Conservation (phyloP, 2,113 vertebrate genomes). For the Sphaerodactylus townsendi region DNA sequence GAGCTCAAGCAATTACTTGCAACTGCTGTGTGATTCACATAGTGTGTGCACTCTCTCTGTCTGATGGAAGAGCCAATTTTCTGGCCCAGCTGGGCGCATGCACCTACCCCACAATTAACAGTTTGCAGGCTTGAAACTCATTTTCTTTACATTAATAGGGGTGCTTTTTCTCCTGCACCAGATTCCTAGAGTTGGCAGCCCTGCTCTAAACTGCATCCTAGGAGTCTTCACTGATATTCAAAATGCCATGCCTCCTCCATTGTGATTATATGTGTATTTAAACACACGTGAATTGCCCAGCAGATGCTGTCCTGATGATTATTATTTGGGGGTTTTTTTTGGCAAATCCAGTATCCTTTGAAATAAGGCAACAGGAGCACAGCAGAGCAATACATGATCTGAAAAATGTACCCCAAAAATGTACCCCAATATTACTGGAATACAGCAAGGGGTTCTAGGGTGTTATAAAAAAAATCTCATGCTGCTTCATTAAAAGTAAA, state of each 20-base stretch:
- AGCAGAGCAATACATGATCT: background rate
- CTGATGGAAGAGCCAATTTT: slow-evolving; percentile 12
- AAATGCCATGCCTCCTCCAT: background rate
- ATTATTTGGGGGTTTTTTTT: background rate
- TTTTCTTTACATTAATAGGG: slow-evolving; percentile 6
- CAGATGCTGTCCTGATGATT: background rate
- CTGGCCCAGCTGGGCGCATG: slow-evolving; percentile 12
- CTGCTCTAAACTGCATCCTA: background rate
- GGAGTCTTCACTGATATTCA: background rate
- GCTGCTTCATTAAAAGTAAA: too few relatives aligned
- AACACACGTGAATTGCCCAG: background rate
- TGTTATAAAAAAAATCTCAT: too few relatives aligned
- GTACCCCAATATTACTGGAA: too few relatives aligned
- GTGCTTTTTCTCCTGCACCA: background rate
- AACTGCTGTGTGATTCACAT: slow-evolving; percentile 22
- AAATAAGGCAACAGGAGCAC: background rate
- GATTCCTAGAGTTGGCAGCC: slow-evolving; percentile 3
- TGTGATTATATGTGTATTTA: background rate
- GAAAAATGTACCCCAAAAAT: too few relatives aligned
- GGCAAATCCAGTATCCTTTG: background rate
- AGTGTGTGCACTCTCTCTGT: background rate
- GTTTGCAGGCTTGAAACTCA: slow-evolving; percentile 6
- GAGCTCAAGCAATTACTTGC: slow-evolving; percentile 20
- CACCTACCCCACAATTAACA: slow-evolving; percentile 18
- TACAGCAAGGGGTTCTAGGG: too few relatives aligned